A percentile compares a stretch with the other conserved stretches of the same genome.
These are phyloP conservation scores for Alosa alosa DNA, from an alignment of 2,113 vertebrate genomes.

Conservation along the genomic window DNA sequence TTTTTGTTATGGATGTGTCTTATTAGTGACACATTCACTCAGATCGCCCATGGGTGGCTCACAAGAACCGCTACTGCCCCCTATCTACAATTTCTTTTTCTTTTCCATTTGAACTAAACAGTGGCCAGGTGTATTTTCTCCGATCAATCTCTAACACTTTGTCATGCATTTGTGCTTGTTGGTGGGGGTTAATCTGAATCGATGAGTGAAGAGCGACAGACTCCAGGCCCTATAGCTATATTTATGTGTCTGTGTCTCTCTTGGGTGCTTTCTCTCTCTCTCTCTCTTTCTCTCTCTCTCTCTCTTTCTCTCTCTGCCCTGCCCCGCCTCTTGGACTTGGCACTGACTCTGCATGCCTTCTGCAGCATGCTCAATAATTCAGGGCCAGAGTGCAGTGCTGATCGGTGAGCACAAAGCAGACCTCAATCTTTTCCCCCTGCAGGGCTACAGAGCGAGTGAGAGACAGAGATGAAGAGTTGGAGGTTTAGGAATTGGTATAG, in stretches of 20 bases:
- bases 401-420: slow-evolving; percentile 45
- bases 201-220: background rate
- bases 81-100: background rate
- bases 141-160: background rate
- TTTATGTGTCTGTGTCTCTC: background rate
- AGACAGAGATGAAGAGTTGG: slow-evolving; percentile 21
- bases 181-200: background rate
- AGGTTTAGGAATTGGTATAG: slow-evolving; percentile 7
- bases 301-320: background rate
- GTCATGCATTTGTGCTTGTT: background rate
- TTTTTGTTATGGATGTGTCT: too few relatives aligned
- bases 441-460: slow-evolving; percentile 37
- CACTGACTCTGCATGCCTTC: slow-evolving; percentile 22
- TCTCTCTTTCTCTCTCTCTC: too few relatives aligned
- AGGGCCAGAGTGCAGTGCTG: slow-evolving; percentile 48
- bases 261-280: background rate
- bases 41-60: background rate
- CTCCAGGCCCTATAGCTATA: background rate
- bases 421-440: slow-evolving; percentile 39
- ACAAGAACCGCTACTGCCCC: background rate
- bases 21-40: too few relatives aligned
- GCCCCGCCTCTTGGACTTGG: background rate
- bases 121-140: background rate
- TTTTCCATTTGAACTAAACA: background rate
- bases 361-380: slow-evolving; percentile 68